phyloP scores from a whole-genome alignment of 1,140 invertebrate species.

The Panonychus citri region DNA sequence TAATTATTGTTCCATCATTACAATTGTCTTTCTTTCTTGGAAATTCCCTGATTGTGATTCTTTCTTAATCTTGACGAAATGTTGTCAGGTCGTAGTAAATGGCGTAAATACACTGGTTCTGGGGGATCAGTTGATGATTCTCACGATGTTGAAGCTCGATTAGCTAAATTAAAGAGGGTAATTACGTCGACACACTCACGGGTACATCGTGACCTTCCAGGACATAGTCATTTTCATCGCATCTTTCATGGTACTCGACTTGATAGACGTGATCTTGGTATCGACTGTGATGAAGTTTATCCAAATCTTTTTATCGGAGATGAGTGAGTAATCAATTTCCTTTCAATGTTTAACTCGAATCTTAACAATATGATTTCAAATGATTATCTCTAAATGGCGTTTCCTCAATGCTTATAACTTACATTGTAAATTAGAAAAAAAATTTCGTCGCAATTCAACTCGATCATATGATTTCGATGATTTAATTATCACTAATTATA shows the following conservation, averaged over 20 bases:
- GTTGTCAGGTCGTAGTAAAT: neutral
- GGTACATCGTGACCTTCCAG: neutral
- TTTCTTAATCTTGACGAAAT: neutral
- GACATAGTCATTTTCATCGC: neutral
- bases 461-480: too few relatives aligned
- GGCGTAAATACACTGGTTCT: neutral
- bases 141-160: conserved; percentile 1
- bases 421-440: neutral
- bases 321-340: conserved; percentile 24
- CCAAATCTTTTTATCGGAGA: conserved; percentile 51
- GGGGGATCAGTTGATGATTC: neutral
- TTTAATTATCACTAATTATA: too few relatives aligned
- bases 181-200: neutral
- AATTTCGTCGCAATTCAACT: neutral
- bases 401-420: neutral
- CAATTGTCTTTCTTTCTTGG: too few relatives aligned
- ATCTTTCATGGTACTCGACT: neutral
- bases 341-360: neutral
- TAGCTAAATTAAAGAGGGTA: conserved; percentile 1
- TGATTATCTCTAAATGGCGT: neutral
- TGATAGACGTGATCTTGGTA: conserved; percentile 4
- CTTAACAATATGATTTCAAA: neutral
- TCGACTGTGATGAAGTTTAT: conserved; percentile 51
- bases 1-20: too few relatives aligned
- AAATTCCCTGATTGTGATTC: too few relatives aligned